These are phyloP conservation scores for Apis mellifera DNA, from an alignment of 1,140 invertebrate genomes.

Conservation along the genomic window Amel_HAv3.1 CM009931.2:12180001-12180500, in stretches of 20 bases:
- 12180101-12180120: neutral
- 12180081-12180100: neutral
- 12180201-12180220: neutral
- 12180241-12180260: constrained; percentile 44
- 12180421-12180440: neutral
- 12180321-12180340: neutral
- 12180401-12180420: constrained; percentile 10
- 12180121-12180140: neutral
- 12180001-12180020: constrained; percentile 2
- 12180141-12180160: constrained; percentile 2
- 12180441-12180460: constrained; percentile 33
- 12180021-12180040: neutral
- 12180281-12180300: constrained; percentile 32
- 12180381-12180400: neutral
- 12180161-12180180: neutral
- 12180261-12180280: constrained; percentile 14
- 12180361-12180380: neutral
- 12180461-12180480: neutral
- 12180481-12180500: neutral
- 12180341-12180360: constrained; percentile 19
- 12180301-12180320: constrained; percentile 32
- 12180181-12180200: neutral
- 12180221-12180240: neutral
- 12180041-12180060: neutral
- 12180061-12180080: constrained; percentile 23